phyloP scores from a whole-genome alignment of 1,140 invertebrate genomes.

The Aethina tumida region DNA sequence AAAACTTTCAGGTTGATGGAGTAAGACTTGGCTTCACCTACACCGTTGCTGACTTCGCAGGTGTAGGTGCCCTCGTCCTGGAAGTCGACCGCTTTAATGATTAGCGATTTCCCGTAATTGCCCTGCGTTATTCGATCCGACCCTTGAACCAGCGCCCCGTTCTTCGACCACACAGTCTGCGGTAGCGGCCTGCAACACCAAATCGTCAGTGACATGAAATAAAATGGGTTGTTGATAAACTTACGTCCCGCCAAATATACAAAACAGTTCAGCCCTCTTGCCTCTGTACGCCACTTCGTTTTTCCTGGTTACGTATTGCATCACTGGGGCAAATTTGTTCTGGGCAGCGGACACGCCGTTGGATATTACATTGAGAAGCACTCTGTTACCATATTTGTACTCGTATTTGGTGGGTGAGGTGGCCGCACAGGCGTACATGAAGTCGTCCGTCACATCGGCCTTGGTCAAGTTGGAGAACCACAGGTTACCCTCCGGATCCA shows the following conservation, averaged over 20 bases:
- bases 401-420: conserved; percentile 79
- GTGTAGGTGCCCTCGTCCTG: conserved; percentile 81
- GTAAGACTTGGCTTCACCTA: conserved; percentile 71
- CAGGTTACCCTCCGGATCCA: conserved; percentile 87
- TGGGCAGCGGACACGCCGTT: conserved; percentile 63
- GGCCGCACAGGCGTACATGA: conserved; percentile 81
- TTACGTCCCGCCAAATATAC: conserved; percentile 85
- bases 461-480: conserved; percentile 91
- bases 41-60: conserved; percentile 85
- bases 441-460: conserved; percentile 70
- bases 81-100: conserved; percentile 76
- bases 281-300: conserved; percentile 77
- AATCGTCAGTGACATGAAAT: neutral
- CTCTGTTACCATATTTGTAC: conserved; percentile 82
- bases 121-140: conserved; percentile 68
- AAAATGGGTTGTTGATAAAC: conserved; percentile 29
- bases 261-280: conserved; percentile 71
- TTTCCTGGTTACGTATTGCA: conserved; percentile 76
- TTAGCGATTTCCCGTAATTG: conserved; percentile 86
- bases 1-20: conserved; percentile 73
- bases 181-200: conserved; percentile 51
- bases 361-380: conserved; percentile 65
- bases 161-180: conserved; percentile 76
- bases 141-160: conserved; percentile 54
- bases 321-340: conserved; percentile 64